Evolutionary conservation across 2,797 vertebrate genomes (phyloP), one percentile per base, ranked within the genome.

Genomic region (Cyprinella venusta): DNA sequence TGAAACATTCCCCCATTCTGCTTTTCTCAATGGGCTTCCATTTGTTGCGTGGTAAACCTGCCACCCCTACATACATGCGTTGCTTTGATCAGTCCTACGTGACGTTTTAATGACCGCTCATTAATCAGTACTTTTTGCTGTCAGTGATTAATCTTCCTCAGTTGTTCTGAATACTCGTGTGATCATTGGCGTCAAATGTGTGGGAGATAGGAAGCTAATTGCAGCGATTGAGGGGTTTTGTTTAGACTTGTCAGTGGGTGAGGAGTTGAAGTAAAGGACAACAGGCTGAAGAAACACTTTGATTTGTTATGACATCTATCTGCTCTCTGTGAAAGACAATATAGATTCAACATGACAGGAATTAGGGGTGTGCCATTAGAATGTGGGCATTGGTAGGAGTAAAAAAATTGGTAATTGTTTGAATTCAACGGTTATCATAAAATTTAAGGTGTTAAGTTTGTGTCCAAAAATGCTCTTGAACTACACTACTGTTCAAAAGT

Each of bases 71-170:
- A 38, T 26, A 24, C 10, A 21, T 15, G 5, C 12, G 26, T 24
- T 30, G 45, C 80, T 85, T 85, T 88, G 78, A 88, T 84, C 77
- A 88, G 45, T 56, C 63, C 36, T 56, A 33, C 38, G 24, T 76
- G 52, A 40, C 59, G 56, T 59, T 76, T 81, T 75, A 82, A 82
- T 75, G 61, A 26, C 45, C 24, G 2, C 61, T 68, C 81, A 76
- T 76, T 68, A 40, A 82, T 76, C 71, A 81, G 42, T 40, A 24
- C 33, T 24, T 72, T 52, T 26, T 40, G 40, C 42, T 64, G 45
- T 52, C 80, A n/a, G 72, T 48, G 81, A 82, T 76, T 82, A 69
- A 82, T 76, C 72, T 76, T 56, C 40, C 50, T 79, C 64, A 69
- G 54, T 82, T 50, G 18, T 56, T 76, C 15, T 63, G 21, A 75